Evolutionary conservation across 2,888 invertebrate species (phyloP), one percentile per base, ranked within the genome.

Genomic region (Oligia fasciuncula): DNA sequence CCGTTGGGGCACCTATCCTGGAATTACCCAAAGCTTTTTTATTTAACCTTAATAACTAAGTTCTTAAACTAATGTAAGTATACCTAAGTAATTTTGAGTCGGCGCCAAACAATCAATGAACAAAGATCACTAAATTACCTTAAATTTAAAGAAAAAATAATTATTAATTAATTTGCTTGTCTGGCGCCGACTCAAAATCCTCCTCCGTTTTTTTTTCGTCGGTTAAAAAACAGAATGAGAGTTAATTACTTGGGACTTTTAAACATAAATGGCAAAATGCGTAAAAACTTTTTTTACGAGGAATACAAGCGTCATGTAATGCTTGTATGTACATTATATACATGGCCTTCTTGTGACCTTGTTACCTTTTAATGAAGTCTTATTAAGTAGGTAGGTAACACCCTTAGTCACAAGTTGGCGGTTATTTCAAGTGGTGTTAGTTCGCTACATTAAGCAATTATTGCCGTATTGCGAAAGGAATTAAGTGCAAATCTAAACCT

Each of bases 281-380:
- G 63, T 35, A 63, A 19, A 19, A 35, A 6, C 8, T 19, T 63
- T 63, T 35, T 63, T 11, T 40, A 40, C 35, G 19, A 63, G 63
- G 1, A 23, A 5, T 13, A 40, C 19, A 40, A 65, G 2, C 11
- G 11, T 19, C 9, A 11, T 23, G 65, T 35, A 40, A 40, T 40
- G 40, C 40, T 40, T 40, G 40, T 40, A 40, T 40, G 40, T 40
- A 40, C 40, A 40, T 65, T 65, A 76, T 35, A 63, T 79, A 83
- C 85, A 81, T 67, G 76, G 65, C 78, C 76, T 79, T 85, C 85
- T 84, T 84, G 83, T 71, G 75, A 70, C 70, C 76, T 72, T 78
- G 70, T 46, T 65, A 71, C 23, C 57, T 73, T 77, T 73, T 83
- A 79, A 84, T 82, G 73, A 84, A 79, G 62, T 40, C 73, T 85